Base-by-base conservation (phyloP, 2,888 invertebrate genomes). In the Rhopalosiphum nymphaeae region DNA sequence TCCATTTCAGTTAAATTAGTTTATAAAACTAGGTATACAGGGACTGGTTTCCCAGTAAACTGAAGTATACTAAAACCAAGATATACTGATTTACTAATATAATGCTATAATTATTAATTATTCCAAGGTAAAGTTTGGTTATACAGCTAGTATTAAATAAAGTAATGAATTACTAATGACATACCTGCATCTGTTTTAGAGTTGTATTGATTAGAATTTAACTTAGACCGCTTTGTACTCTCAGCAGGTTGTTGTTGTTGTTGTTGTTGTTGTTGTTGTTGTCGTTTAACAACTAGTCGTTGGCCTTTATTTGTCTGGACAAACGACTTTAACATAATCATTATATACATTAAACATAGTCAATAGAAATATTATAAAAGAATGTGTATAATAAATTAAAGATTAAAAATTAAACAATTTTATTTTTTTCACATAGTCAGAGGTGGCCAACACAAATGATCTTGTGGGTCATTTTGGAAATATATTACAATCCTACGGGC, bases 101-200 rank as follows among this genome's bases (percentile, higher is more conserved):
- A 36, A 13, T 13, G 0, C 21, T 2, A 13, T 67, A 16, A n/a
- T 36, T n/a, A 16, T n/a, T 67, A 4, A 16, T n/a, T 67, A n/a
- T 61, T 67, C 1, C n/a, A 4, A 3, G 21, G 78, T 4, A 0
- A 36, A 36, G 21, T 78, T 16, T 9, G 36, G 1, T 78, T 78
- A n/a, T 67, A 78, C 9, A 25, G 78, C 36, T 25, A 56, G 25
- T 36, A 53, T 53, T 26, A 78, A 91, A 42, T 16, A 42, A 44
- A 88, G 78, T 36, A 78, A 78, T 2, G 9, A 36, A 78, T 78
- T 21, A 26, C 13, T 61, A 89, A 78, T 49, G 21, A 89, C 86
- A 67, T 90, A 94, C 94, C 91, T 94, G 91, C 42, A 91, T 94
- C 91, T 86, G 85, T 42, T 94, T 94, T 94, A 3, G 94, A 91